phyloP scores from a whole-genome alignment of 2,113 vertebrate species.

The Paramormyrops kingsleyae region DNA sequence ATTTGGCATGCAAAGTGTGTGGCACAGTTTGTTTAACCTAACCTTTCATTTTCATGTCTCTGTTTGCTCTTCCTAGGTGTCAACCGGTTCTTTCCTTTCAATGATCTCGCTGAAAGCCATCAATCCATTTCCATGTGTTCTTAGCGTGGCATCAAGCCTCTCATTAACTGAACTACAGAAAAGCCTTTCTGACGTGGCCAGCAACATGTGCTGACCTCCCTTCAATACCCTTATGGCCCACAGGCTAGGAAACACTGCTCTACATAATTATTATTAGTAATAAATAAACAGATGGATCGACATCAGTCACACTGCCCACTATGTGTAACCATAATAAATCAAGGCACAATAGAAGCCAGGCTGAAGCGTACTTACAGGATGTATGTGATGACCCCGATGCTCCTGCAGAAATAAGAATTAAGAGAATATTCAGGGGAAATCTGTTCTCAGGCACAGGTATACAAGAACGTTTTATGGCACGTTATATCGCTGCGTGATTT shows the following conservation, averaged over 20 bases:
- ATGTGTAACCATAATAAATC: background rate
- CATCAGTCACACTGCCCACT: background rate
- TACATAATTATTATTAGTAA: background rate
- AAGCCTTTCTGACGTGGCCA: background rate
- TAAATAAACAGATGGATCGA: background rate
- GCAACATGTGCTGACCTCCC: background rate
- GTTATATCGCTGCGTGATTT: background rate
- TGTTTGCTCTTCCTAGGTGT: background rate
- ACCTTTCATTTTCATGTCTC: background rate
- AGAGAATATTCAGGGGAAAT: background rate
- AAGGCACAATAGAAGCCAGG: background rate
- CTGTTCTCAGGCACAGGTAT: background rate
- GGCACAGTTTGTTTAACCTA: background rate
- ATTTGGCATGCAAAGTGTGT: background rate
- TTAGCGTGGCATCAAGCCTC: background rate
- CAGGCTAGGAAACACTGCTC: background rate
- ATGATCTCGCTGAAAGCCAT: background rate
- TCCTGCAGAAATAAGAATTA: slow-evolving; percentile 61
- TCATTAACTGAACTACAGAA: background rate
- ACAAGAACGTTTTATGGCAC: background rate
- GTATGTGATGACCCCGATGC: slow-evolving; percentile 94
- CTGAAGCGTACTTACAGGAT: slow-evolving; percentile 78
- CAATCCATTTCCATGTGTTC: background rate
- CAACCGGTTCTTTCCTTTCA: background rate
- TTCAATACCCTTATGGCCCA: background rate